Evolutionary conservation across 2,797 vertebrate genomes (phyloP).

Genomic region (Scyliorhinus canicula): DNA sequence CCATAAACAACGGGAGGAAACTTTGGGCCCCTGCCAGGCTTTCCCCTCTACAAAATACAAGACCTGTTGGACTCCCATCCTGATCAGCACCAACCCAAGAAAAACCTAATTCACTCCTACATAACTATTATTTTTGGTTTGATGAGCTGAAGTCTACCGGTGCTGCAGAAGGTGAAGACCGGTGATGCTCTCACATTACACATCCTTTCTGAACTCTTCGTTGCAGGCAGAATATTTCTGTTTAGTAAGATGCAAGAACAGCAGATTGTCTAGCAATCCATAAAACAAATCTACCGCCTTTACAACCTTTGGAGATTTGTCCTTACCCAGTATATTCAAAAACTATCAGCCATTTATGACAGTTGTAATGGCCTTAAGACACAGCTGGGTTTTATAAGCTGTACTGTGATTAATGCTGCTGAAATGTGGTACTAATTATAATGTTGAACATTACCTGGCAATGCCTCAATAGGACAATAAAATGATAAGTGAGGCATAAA

Average conservation of each 20-base stretch:
- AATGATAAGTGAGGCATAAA: conserved; percentile 30
- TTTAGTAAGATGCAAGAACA: neutral
- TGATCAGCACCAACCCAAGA: neutral
- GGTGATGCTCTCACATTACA: neutral
- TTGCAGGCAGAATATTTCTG: neutral
- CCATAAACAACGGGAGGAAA: too few species aligned
- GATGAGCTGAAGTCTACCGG: neutral
- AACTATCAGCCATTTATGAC: conserved; percentile 23
- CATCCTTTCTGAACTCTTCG: neutral
- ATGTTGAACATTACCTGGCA: conserved; percentile 27
- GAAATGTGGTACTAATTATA: conserved; percentile 18
- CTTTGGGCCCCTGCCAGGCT: neutral
- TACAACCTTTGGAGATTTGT: neutral
- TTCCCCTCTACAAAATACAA: neutral
- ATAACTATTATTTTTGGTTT: neutral
- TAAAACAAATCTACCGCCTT: neutral
- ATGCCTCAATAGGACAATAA: conserved; percentile 26
- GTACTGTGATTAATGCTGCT: conserved; percentile 15
- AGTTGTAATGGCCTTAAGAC: neutral
- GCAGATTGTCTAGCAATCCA: conserved; percentile 1
- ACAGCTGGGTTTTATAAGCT: neutral
- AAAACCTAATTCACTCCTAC: neutral
- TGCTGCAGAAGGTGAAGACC: neutral
- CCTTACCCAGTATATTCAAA: neutral
- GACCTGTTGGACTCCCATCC: neutral